Evolutionary conservation across 2,797 vertebrate species (phyloP).

Genomic region (Sandelia bainsii): DNA sequence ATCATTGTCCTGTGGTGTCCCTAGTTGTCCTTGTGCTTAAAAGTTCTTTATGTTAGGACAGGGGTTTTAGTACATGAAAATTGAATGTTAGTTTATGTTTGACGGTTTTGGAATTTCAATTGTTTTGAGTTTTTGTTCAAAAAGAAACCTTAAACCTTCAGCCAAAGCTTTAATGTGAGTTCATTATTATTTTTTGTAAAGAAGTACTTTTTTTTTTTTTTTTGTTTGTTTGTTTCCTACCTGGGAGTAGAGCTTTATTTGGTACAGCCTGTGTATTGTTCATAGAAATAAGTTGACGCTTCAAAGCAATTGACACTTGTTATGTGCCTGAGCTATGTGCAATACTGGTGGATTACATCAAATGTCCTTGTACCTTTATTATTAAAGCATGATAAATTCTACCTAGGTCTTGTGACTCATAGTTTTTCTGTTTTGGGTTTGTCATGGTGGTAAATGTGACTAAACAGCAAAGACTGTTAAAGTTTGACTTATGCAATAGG

Average conservation of each 20-base stretch:
- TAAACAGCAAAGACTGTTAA: background rate
- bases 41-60: conserved; percentile 48
- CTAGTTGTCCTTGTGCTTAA: conserved; percentile 40
- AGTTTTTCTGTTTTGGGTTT: background rate
- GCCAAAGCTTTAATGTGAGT: conserved; percentile 84
- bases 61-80: conserved; percentile 46
- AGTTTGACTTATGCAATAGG: conserved; percentile 35
- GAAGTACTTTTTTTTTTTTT: conserved; percentile 2
- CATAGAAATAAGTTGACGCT: conserved; percentile 70
- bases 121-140: conserved; percentile 61
- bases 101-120: conserved; percentile 42
- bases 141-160: conserved; percentile 70
- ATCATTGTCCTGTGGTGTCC: conserved; percentile 70
- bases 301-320: conserved; percentile 78
- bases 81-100: conserved; percentile 54
- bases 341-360: conserved; percentile 83
- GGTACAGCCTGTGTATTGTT: conserved; percentile 74
- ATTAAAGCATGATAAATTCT: conserved; percentile 87
- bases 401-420: conserved; percentile 19
- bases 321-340: conserved; percentile 87
- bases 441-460: background rate
- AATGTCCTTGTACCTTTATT: conserved; percentile 82
- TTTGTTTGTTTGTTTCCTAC: conserved; percentile 40
- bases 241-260: conserved; percentile 76
- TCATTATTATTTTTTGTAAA: conserved; percentile 68